Conservation (phyloP, 2,797 vertebrate species). For the Cacajao melanocephalus region DNA sequence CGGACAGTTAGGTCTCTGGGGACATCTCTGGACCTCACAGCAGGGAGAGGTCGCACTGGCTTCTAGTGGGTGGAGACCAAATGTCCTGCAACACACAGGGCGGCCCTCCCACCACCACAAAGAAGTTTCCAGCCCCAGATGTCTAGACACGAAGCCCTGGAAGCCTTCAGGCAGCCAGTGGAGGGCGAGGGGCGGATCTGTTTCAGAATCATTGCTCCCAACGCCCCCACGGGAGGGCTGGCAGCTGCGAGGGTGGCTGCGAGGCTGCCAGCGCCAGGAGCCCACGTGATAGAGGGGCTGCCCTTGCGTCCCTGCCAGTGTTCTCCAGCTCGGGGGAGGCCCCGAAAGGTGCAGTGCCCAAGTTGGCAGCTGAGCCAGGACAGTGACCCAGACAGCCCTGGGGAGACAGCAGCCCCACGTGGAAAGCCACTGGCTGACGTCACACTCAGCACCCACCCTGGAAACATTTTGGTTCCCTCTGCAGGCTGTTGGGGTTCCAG, state of each 20-base stretch:
- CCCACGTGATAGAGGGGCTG: background rate
- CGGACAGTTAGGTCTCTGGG: background rate
- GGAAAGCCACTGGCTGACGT: background rate
- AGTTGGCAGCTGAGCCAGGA: background rate
- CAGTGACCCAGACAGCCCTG: too few species aligned
- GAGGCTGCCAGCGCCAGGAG: background rate
- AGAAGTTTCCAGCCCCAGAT: background rate
- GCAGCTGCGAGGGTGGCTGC: background rate
- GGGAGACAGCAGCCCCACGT: too few species aligned
- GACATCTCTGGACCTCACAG: background rate
- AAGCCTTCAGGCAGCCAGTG: accelerated
- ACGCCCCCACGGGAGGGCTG: accelerated
- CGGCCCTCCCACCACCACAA: background rate
- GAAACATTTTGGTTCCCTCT: background rate
- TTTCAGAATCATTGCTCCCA: background rate
- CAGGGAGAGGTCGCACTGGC: too few species aligned
- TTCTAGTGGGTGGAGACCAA: background rate
- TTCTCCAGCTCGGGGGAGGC: background rate
- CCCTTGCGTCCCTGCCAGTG: accelerated
- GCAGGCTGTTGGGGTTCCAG: too few species aligned
- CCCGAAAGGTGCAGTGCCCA: background rate
- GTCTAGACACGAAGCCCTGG: accelerated
- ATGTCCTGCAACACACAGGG: too few species aligned
- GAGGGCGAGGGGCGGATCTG: too few species aligned
- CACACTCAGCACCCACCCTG: accelerated